phyloP scores from a whole-genome alignment of 2,797 vertebrate species.

The Sebastes goodei region DNA sequence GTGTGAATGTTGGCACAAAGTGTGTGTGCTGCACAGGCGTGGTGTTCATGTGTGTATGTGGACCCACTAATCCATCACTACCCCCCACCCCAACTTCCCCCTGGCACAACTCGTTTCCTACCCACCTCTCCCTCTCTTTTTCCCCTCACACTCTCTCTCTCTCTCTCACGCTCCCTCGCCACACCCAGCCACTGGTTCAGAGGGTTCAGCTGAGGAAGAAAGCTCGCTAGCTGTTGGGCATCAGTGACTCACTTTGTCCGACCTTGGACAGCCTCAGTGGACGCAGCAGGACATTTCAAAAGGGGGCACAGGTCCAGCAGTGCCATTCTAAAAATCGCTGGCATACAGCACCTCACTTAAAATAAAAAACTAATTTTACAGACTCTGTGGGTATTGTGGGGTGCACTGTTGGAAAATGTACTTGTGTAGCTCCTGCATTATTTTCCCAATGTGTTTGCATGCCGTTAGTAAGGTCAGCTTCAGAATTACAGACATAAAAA shows the following conservation, averaged over 20 bases:
- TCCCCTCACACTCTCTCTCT: constrained; percentile 25
- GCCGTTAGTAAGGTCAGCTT: background rate
- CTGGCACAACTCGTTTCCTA: constrained; percentile 65
- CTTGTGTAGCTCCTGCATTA: background rate
- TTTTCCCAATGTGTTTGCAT: constrained; percentile 11
- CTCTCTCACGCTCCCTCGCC: constrained; percentile 39
- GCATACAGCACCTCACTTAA: constrained; percentile 47
- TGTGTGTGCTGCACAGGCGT: background rate
- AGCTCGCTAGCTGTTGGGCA: constrained; percentile 58
- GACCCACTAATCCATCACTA: constrained; percentile 60
- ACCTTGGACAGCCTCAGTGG: constrained; percentile 59
- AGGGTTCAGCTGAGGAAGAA: constrained; percentile 69
- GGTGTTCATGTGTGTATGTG: constrained; percentile 20
- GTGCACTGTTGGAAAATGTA: constrained; percentile 27
- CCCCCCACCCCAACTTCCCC: constrained; percentile 54
- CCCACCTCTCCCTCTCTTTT: constrained; percentile 34
- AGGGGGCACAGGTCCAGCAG: constrained; percentile 51
- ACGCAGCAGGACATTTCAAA: constrained; percentile 61
- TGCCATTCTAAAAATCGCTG: constrained; percentile 53
- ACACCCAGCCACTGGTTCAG: constrained; percentile 67
- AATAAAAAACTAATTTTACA: constrained; percentile 51
- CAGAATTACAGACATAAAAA: background rate
- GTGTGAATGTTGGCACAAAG: constrained; percentile 29
- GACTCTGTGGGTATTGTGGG: constrained; percentile 56
- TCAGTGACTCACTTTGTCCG: constrained; percentile 75